Conservation (phyloP, 2,888 invertebrate genomes). For the Onchidella celtica region DNA sequence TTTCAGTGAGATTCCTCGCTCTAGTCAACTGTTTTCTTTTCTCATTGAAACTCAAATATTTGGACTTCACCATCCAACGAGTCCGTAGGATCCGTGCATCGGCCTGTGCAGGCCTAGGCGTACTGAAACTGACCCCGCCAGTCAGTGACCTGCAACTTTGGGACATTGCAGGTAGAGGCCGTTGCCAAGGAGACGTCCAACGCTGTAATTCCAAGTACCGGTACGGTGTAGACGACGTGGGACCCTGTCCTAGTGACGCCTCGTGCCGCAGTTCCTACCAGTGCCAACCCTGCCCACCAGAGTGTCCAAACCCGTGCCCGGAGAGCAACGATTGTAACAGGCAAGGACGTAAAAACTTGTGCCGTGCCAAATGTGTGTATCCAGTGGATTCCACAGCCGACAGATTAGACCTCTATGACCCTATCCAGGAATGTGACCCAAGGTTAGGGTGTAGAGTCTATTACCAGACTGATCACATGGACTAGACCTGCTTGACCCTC, state of each 20-base stretch:
- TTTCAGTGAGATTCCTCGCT: no score
- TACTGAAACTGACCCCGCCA: no score
- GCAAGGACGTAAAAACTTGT: not conserved
- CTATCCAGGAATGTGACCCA: not conserved
- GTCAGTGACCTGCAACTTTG: no score
- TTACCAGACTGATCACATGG: no score
- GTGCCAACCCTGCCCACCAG: not conserved
- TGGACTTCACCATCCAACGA: no score
- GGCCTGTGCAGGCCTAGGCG: no score
- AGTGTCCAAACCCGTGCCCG: slow-evolving; percentile 30
- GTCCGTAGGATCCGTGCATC: no score
- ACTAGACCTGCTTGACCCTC: not conserved
- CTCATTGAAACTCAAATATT: no score
- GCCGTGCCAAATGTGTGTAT: not conserved
- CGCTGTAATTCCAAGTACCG: slow-evolving; percentile 38
- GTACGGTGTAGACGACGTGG: slow-evolving; percentile 44
- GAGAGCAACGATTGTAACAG: slow-evolving; percentile 24
- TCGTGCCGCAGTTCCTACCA: slow-evolving; percentile 34
- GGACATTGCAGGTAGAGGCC: slow-evolving; percentile 40
- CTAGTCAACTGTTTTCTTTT: no score
- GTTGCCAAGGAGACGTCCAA: slow-evolving; percentile 32
- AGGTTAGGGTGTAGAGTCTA: not conserved
- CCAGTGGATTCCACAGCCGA: not conserved
- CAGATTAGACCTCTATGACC: not conserved
- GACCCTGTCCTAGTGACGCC: slow-evolving; percentile 1